These are phyloP conservation scores for Paramuricea clavata DNA, from an alignment of 92 coral and sea anemone genomes.

Conservation along the genomic window DNA sequence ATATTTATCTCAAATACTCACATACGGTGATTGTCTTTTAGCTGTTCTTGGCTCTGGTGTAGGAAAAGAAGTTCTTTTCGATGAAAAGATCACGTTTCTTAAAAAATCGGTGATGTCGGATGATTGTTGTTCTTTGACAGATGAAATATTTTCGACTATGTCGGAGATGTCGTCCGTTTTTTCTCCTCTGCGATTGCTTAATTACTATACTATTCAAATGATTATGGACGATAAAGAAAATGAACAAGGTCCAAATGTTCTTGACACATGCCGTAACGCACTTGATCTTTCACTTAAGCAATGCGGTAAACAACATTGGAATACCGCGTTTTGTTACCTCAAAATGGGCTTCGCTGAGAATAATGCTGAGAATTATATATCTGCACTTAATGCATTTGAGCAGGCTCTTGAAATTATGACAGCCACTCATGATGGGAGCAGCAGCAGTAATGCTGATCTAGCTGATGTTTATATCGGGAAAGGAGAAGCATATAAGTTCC, in stretches of 20 bases:
- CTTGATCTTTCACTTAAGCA: background rate
- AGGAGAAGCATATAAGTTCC: background rate
- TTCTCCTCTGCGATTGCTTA: background rate
- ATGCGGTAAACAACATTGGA: background rate
- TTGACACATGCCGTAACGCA: background rate
- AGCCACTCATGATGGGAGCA: background rate
- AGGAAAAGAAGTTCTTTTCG: background rate
- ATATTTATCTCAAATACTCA: background rate
- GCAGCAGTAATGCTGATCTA: background rate
- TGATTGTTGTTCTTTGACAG: background rate
- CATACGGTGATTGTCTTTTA: background rate
- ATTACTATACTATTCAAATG: background rate
- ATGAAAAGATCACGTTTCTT: background rate
- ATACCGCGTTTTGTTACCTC: background rate
- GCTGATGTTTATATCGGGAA: background rate
- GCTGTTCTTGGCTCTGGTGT: background rate
- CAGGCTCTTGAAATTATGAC: background rate
- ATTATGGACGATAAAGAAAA: background rate
- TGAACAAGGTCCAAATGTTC: background rate
- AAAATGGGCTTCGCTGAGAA: background rate
- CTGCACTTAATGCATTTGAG: slow-evolving; percentile 1
- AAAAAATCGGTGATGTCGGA: too few relatives aligned
- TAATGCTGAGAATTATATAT: background rate
- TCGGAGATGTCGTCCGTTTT: background rate
- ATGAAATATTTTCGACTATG: background rate